These are phyloP conservation scores for Gordius sp. DNA, from an alignment of 2,888 invertebrate genomes.

Conservation along the genomic window DNA sequence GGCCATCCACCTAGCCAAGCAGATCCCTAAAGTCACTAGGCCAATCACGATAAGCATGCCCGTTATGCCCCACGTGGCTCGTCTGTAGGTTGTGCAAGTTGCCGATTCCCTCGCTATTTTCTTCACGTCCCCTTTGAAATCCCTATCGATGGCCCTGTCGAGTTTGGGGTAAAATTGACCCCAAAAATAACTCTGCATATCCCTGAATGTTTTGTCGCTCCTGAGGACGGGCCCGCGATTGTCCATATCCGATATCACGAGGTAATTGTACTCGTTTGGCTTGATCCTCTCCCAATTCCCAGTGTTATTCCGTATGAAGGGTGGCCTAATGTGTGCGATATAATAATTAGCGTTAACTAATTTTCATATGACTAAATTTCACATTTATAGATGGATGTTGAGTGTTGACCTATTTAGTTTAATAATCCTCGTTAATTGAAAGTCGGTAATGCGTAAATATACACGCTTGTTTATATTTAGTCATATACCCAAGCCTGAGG, in stretches of 20 bases:
- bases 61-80: constrained; percentile 2
- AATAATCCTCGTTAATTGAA: too few species aligned
- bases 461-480: too few species aligned
- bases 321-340: too few species aligned
- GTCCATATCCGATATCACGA: constrained; percentile 8
- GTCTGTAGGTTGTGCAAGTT: not conserved
- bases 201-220: not conserved
- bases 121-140: not conserved
- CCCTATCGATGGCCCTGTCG: not conserved
- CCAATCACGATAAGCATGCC: not conserved
- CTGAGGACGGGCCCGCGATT: not conserved
- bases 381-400: too few species aligned
- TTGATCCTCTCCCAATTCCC: not conserved
- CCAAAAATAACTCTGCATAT: constrained; percentile 12
- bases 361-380: too few species aligned
- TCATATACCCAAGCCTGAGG: too few species aligned
- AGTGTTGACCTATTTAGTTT: too few species aligned
- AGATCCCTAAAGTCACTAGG: not conserved
- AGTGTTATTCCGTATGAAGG: too few species aligned
- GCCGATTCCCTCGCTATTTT: not conserved
- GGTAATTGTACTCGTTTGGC: not conserved
- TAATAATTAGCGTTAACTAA: too few species aligned
- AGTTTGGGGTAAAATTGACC: not conserved
- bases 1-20: not conserved
- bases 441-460: too few species aligned